Percentiles rank a stretch among this genome's conserved stretches.
These are phyloP conservation scores for Hesperia comma DNA, from an alignment of 2,888 invertebrate species.

Conservation along the genomic window DNA sequence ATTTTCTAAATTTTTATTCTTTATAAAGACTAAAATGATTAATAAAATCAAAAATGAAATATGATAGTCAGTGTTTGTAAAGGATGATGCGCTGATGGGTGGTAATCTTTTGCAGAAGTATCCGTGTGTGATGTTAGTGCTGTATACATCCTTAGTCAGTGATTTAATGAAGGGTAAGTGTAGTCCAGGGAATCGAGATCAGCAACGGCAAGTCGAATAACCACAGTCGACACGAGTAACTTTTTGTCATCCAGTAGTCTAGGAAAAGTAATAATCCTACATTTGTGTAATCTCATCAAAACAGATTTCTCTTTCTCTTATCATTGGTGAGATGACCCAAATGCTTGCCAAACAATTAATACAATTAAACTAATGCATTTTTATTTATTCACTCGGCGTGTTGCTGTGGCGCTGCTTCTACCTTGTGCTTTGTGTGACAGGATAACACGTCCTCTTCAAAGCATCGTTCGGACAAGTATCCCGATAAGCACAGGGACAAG, in stretches of 20 bases:
- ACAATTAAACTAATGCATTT: slow-evolving; percentile 79
- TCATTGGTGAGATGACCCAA: slow-evolving; percentile 66
- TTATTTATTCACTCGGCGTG: slow-evolving; percentile 84
- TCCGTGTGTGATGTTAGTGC: slow-evolving; percentile 87
- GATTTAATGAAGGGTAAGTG: slow-evolving; percentile 87
- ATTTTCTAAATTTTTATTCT: slow-evolving; percentile 49
- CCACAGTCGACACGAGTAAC: slow-evolving; percentile 46
- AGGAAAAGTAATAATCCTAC: slow-evolving; percentile 63
- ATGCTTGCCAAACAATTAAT: slow-evolving; percentile 64
- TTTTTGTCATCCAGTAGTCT: slow-evolving; percentile 63
- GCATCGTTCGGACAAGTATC: slow-evolving; percentile 82
- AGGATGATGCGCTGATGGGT: slow-evolving; percentile 86
- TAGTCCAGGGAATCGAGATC: slow-evolving; percentile 78
- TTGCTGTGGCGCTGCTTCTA: slow-evolving; percentile 85
- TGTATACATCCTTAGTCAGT: slow-evolving; percentile 86
- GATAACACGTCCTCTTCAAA: slow-evolving; percentile 83
- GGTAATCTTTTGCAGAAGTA: slow-evolving; percentile 92
- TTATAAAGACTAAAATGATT: slow-evolving; percentile 47
- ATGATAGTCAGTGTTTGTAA: slow-evolving; percentile 62
- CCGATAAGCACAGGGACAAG: slow-evolving; percentile 80
- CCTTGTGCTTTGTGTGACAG: slow-evolving; percentile 85
- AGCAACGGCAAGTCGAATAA: slow-evolving; percentile 67
- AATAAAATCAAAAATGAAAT: slow-evolving; percentile 48
- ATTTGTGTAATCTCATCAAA: slow-evolving; percentile 69
- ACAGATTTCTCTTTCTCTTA: slow-evolving; percentile 39